Evolutionary conservation across 2,797 vertebrate species (phyloP).

Genomic region (Triplophysa bombifrons): DNA sequence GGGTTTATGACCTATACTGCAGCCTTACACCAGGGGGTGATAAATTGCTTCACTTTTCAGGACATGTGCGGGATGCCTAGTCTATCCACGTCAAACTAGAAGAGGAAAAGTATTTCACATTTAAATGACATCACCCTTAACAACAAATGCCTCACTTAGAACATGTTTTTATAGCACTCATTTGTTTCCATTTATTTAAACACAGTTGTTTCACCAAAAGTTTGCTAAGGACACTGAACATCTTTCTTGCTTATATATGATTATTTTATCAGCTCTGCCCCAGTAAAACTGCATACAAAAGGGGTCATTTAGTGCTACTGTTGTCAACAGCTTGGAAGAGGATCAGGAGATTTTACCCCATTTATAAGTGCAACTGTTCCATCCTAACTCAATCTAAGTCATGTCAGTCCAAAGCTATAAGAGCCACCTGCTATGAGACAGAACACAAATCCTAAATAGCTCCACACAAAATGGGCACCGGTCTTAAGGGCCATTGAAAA

Average conservation of each 20-base stretch:
- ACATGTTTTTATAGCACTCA: conserved; percentile 62
- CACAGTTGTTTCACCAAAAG: conserved; percentile 63
- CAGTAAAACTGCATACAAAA: conserved; percentile 38
- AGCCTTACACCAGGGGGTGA: neutral
- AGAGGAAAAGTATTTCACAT: neutral
- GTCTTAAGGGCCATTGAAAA: conserved; percentile 68
- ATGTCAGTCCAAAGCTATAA: conserved; percentile 30
- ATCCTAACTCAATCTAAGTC: conserved; percentile 13
- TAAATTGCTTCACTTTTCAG: neutral
- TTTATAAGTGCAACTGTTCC: conserved; percentile 6
- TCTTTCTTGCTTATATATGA: conserved; percentile 63
- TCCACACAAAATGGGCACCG: conserved; percentile 28
- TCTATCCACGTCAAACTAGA: neutral
- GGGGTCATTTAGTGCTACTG: conserved; percentile 20
- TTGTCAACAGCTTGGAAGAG: conserved; percentile 6
- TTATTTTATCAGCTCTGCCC: conserved; percentile 41
- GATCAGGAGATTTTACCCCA: conserved; percentile 12
- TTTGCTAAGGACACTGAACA: conserved; percentile 57
- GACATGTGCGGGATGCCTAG: neutral
- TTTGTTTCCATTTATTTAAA: conserved; percentile 66
- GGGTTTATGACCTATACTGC: neutral
- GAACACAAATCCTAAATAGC: conserved; percentile 30
- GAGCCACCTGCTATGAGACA: neutral
- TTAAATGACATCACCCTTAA: conserved; percentile 25
- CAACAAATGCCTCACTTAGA: conserved; percentile 52